These are phyloP conservation scores for Amphibalanus amphitrite DNA, from an alignment of 1,140 invertebrate species.

Conservation along the genomic window DNA sequence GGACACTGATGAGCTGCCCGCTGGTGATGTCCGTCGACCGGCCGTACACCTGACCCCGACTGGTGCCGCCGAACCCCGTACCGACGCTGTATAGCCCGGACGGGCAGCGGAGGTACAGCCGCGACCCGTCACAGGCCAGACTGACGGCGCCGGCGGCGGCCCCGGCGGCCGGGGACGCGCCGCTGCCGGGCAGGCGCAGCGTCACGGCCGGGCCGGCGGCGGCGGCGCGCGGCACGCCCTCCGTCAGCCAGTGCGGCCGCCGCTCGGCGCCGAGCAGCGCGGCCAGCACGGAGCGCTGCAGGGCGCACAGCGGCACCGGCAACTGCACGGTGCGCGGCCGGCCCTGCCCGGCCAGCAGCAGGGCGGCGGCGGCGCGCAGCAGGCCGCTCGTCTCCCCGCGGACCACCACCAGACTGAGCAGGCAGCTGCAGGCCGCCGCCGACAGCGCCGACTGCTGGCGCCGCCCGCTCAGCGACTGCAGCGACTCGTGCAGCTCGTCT, in stretches of 20 bases:
- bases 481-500: slow-evolving; percentile 25
- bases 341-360: slow-evolving; percentile 58
- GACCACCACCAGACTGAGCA: slow-evolving; percentile 78
- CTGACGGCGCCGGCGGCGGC: slow-evolving; percentile 30
- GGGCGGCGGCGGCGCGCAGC: slow-evolving; percentile 61
- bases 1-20: neutral
- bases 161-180: slow-evolving; percentile 33
- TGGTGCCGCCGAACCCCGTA: slow-evolving; percentile 74
- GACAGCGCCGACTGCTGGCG: slow-evolving; percentile 34
- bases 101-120: slow-evolving; percentile 61
- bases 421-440: slow-evolving; percentile 70
- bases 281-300: slow-evolving; percentile 77
- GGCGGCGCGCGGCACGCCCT: slow-evolving; percentile 62
- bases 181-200: slow-evolving; percentile 57
- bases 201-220: slow-evolving; percentile 39
- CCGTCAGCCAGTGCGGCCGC: slow-evolving; percentile 68
- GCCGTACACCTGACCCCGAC: slow-evolving; percentile 67
- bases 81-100: slow-evolving; percentile 75
- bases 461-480: slow-evolving; percentile 25
- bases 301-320: slow-evolving; percentile 60
- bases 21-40: slow-evolving; percentile 58
- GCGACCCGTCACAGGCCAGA: slow-evolving; percentile 71
- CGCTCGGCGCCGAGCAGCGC: slow-evolving; percentile 64
- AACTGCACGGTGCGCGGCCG: slow-evolving; percentile 30
- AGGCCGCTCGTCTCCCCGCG: slow-evolving; percentile 83